Base-by-base conservation (phyloP, 2,888 invertebrate species). In the Lapara coniferarum region DNA sequence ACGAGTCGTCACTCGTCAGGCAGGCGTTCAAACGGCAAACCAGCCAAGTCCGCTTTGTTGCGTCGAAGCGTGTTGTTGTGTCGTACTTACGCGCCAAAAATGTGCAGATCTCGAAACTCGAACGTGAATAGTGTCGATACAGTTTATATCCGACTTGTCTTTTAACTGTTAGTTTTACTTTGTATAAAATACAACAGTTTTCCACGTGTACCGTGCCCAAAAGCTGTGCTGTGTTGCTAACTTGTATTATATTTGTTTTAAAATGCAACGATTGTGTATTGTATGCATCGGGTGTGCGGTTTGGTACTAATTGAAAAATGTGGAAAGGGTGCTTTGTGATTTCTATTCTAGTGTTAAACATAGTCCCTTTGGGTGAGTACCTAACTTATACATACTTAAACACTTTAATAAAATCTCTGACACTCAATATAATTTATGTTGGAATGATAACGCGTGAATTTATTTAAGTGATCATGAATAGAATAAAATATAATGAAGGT, bases 221-320 rank as follows among this genome's bases (percentile, higher is more conserved):
- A 77, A 74, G 70, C 82, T 84, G 88, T 81, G 78, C 85, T 84
- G 83, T 77, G 82, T 80, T 78, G 80, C 71, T 80, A 80, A 75
- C 81, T 82, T 76, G 70, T 79, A 19, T 37, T 77, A 73, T 78
- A 75, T 44, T 81, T 81, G 77, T 80, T 78, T 73, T 75, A 81
- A 88, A 82, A 92, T 92, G 92, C 88, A 86, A 89, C 85, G 81
- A 82, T 87, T 88, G 79, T 87, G 79, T 80, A 83, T 88, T 85
- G 83, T 86, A 84, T 85, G 78, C 83, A 84, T 81, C 78, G 84
- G 84, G 85, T 88, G 88, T 83, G 81, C 78, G 83, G 81, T 83
- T 86, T 86, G 71, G 81, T 83, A 85, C 80, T 84, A 79, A 81
- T 87, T 78, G 81, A 83, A 93, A 88, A 87, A 93, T 93, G 93